Conservation (phyloP, 2,113 vertebrate species). For the Menura novaehollandiae region DNA sequence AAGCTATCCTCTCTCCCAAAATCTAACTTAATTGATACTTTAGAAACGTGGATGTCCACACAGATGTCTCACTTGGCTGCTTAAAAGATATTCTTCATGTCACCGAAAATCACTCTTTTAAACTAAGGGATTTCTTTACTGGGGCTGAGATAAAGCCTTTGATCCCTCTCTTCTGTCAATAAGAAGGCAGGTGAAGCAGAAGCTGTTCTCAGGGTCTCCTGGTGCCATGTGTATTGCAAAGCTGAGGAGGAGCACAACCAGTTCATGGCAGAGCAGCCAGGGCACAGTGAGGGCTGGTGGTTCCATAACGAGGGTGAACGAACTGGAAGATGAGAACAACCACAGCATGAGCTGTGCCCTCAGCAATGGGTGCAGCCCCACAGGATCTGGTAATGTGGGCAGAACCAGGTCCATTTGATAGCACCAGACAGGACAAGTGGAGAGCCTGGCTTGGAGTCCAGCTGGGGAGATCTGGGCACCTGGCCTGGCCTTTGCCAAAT, state of each 20-base stretch:
- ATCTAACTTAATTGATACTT: not conserved
- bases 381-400: not conserved
- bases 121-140: not conserved
- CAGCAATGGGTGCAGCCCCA: not conserved
- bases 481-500: not conserved
- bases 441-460: not conserved
- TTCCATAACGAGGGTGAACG: not conserved
- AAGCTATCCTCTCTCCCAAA: not conserved
- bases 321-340: not conserved
- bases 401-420: not conserved
- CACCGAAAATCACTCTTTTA: not conserved
- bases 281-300: fast-evolving
- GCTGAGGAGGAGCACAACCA: not conserved
- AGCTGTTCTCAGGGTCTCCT: not conserved
- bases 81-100: not conserved
- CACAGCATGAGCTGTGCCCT: not conserved
- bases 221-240: not conserved
- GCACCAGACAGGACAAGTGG: not conserved
- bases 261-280: not conserved
- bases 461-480: not conserved
- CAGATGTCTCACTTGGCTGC: not conserved
- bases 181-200: not conserved
- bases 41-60: not conserved
- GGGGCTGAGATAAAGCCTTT: not conserved
- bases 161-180: not conserved